Percentiles rank a stretch among this genome's conserved stretches.
phyloP scores from a whole-genome alignment of 2,113 vertebrate species.

The Actenoides lindsayi region DNA sequence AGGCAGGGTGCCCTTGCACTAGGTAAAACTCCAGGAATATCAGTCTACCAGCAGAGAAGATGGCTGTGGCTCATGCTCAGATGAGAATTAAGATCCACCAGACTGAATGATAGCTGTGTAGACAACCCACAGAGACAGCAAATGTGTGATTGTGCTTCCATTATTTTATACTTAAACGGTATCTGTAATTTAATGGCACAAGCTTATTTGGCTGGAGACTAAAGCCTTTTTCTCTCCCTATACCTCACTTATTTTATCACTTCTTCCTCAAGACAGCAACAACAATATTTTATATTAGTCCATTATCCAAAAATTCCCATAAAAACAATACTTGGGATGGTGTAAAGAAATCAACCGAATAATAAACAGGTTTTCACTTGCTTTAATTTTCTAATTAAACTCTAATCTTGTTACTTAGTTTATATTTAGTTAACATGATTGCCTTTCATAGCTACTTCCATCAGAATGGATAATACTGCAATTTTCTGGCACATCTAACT shows the following conservation, averaged over 20 bases:
- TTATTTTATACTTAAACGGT: background rate
- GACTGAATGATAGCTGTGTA: background rate
- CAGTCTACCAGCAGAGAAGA: background rate
- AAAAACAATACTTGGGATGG: background rate
- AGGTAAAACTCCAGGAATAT: background rate
- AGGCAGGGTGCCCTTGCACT: background rate
- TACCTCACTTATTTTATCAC: background rate
- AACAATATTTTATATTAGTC: background rate
- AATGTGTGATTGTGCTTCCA: background rate
- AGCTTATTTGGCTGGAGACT: background rate
- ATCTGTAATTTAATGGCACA: background rate
- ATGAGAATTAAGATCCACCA: background rate
- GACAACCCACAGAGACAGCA: background rate
- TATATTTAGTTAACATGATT: conserved; percentile 5
- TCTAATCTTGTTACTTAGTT: conserved; percentile 42
- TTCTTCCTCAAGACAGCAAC: background rate
- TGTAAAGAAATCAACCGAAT: background rate
- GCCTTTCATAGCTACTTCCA: conserved; percentile 18
- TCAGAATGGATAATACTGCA: background rate
- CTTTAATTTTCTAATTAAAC: conserved; percentile 45
- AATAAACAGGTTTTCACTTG: conserved; percentile 9
- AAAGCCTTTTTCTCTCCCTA: background rate
- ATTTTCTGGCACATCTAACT: conserved; percentile 19
- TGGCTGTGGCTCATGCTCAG: background rate
- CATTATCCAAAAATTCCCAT: conserved; percentile 23